phyloP scores from a whole-genome alignment of 2,888 invertebrate species.

The Torymus tubicola region DNA sequence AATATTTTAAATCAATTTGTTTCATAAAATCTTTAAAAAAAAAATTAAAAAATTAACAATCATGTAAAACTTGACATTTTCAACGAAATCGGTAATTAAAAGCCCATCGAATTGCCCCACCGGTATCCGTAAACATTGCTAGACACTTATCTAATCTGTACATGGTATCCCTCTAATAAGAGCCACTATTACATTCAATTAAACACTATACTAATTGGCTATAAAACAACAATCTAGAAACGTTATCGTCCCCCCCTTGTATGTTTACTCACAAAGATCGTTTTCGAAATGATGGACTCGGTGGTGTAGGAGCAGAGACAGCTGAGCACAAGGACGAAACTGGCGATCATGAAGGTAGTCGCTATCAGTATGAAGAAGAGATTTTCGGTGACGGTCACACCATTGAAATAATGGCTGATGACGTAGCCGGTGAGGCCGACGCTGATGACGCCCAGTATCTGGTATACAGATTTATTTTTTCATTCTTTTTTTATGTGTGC shows the following conservation, averaged over 20 bases:
- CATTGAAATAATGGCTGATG: conserved; percentile 77
- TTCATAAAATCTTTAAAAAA: too few species aligned
- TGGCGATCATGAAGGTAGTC: conserved; percentile 88
- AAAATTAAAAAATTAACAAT: too few species aligned
- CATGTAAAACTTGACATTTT: too few species aligned
- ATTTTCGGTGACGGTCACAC: conserved; percentile 74
- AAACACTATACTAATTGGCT: too few species aligned
- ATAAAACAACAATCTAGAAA: too few species aligned
- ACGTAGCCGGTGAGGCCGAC: conserved; percentile 84
- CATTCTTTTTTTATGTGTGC: neutral
- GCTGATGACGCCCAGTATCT: conserved; percentile 87
- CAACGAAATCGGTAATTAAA: too few species aligned
- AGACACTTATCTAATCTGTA: too few species aligned
- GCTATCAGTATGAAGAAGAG: conserved; percentile 86
- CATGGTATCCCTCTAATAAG: too few species aligned
- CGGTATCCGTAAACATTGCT: too few species aligned
- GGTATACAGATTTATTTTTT: conserved; percentile 4
- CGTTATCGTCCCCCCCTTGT: neutral
- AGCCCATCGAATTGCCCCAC: too few species aligned
- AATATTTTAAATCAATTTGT: too few species aligned
- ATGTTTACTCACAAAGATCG: conserved; percentile 83
- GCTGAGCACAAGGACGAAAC: conserved; percentile 85
- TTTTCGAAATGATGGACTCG: conserved; percentile 90
- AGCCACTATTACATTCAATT: too few species aligned
- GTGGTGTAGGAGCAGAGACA: conserved; percentile 88